These are phyloP conservation scores for Myotis findleyi DNA, from an alignment of 2,797 vertebrate species.

Conservation along the genomic window DNA sequence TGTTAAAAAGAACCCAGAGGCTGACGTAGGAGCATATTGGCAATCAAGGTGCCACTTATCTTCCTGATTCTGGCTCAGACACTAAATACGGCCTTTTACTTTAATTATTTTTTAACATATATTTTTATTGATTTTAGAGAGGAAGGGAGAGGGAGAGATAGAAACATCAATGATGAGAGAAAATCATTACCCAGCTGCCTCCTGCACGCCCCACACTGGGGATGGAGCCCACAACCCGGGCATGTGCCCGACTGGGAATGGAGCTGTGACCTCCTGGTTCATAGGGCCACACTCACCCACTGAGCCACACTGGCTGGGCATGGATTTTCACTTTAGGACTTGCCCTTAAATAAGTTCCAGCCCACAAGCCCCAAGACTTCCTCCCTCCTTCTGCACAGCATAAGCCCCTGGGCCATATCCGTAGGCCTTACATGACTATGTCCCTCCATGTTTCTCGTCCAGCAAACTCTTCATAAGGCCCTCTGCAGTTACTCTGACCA, in stretches of 20 bases:
- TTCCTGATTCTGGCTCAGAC: not conserved
- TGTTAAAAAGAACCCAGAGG: not conserved
- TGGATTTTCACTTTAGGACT: not conserved
- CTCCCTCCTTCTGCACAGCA: too few species aligned
- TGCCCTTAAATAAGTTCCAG: not conserved
- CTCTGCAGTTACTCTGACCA: not conserved
- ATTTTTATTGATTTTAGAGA: too few species aligned
- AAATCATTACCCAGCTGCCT: too few species aligned
- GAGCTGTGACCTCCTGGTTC: too few species aligned
- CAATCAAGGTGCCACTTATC: not conserved
- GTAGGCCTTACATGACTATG: not conserved
- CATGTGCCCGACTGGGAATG: too few species aligned
- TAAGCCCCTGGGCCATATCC: not conserved
- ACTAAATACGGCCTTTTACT: not conserved
- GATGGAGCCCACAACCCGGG: too few species aligned
- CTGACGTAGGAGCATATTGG: not conserved
- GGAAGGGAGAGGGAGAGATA: too few species aligned
- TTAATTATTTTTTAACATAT: too few species aligned
- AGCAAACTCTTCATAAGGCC: not conserved
- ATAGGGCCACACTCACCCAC: too few species aligned
- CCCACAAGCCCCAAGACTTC: not conserved
- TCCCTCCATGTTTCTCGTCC: not conserved
- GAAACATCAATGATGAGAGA: too few species aligned
- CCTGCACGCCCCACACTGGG: too few species aligned
- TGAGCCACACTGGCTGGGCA: too few species aligned